Evolutionary conservation across 1,140 invertebrate species (phyloP), one percentile per base, ranked within the genome.

Genomic region (Calosoma granatense): DNA sequence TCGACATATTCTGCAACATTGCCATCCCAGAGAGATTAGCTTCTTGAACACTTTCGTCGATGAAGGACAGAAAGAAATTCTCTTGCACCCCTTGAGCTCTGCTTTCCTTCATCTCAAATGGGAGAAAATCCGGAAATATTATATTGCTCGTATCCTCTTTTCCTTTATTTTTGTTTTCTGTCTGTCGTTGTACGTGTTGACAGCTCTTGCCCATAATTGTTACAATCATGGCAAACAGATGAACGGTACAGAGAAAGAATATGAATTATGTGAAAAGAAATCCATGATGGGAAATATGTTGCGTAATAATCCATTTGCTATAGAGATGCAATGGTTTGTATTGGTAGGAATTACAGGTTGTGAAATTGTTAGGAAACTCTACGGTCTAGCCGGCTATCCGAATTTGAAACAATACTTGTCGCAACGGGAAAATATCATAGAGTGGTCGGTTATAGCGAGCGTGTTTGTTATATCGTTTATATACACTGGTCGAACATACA

Each of bases 101-200:
- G 87, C 88, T 0, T 92, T 92, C 70, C 69, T 92, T 0, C 83
- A 90, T 64, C 78, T 91, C 14, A 91, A 92, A 69, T 93, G 90
- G 90, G 84, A 90, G 61, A 90, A 90, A 69, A 90, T 93, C 60
- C 76, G 88, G n/a, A 88, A 88, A 70, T 91, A 90, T 65, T 92
- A 92, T 64, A 83, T 90, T 3, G 86, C 83, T 1, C 77, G 88
- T 56, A 72, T 91, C 56, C 76, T 91, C 43, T 83, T 92, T 63
- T 90, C 87, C 69, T 81, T 88, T 55, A 78, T 88, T 39, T 90
- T 90, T 65, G 84, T 90, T 56, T 67, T 90, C 12, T 85, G 87
- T 61, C 75, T 91, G 2, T 88, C 86, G 1, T 68, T 86, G 1
- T 90, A 88, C 70, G 85, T 90, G 15, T 74, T 88, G 64, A 86